Conservation (phyloP, 2,797 vertebrate species). For the Kryptopterus vitreolus region DNA sequence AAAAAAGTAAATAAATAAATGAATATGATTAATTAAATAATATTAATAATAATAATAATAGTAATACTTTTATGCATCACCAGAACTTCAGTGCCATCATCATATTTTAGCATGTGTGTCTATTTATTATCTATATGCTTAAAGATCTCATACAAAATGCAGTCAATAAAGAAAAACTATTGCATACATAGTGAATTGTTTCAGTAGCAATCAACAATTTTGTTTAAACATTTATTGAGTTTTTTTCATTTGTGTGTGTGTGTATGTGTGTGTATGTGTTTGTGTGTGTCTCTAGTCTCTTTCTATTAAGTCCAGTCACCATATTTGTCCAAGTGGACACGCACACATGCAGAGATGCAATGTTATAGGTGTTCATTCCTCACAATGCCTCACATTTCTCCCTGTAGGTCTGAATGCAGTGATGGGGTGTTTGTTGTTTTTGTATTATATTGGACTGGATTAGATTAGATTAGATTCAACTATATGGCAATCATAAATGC, state of each 20-base stretch:
- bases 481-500: too few relatives aligned
- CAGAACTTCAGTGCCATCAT: neutral
- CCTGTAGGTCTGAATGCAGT: neutral
- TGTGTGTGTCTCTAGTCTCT: too few relatives aligned
- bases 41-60: neutral
- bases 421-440: neutral
- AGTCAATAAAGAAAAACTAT: neutral
- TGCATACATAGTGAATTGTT: too few relatives aligned
- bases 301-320: too few relatives aligned
- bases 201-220: too few relatives aligned
- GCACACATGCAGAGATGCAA: neutral
- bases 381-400: neutral
- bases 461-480: too few relatives aligned
- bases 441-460: too few relatives aligned
- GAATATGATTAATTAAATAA: neutral
- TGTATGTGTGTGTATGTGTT: too few relatives aligned
- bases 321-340: neutral
- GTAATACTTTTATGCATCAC: neutral
- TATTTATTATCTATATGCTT: neutral
- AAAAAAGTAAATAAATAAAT: neutral
- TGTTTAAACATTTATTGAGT: too few relatives aligned
- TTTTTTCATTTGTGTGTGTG: too few relatives aligned
- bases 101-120: neutral
- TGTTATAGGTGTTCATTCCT: neutral
- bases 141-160: neutral